phyloP scores from a whole-genome alignment of 2,888 invertebrate species.

The Eupithecia abbreviata region DNA sequence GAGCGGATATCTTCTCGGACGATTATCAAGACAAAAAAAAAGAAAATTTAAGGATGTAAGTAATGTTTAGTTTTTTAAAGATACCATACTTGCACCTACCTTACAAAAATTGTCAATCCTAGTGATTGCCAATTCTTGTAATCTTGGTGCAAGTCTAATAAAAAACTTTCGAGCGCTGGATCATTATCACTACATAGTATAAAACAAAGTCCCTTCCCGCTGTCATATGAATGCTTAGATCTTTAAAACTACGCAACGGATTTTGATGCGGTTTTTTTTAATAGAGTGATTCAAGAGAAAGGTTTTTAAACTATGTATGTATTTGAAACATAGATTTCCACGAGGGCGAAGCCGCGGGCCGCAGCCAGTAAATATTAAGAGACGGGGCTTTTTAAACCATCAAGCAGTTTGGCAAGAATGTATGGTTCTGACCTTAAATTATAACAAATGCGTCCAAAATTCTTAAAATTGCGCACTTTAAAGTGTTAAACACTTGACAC shows the following conservation, averaged over 20 bases:
- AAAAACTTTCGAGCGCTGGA: background rate
- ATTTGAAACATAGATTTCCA: no score
- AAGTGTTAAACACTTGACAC: background rate
- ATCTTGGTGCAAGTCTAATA: background rate
- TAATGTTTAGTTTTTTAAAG: background rate
- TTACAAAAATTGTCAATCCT: background rate
- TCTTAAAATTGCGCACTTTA: background rate
- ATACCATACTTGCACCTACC: background rate
- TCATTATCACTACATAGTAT: background rate
- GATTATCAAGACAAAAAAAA: background rate
- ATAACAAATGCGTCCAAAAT: background rate
- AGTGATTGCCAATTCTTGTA: background rate
- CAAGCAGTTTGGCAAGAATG: constrained; percentile 1
- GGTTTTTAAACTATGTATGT: no score
- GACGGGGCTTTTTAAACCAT: background rate
- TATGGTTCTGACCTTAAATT: background rate
- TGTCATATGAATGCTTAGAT: no score
- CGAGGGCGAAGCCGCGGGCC: no score
- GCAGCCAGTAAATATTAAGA: background rate
- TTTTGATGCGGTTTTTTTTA: no score
- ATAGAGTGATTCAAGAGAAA: no score
- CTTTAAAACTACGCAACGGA: no score
- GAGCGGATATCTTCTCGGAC: background rate
- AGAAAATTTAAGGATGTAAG: background rate
- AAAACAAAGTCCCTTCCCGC: no score